These are phyloP conservation scores for Olivierus martensii DNA, from an alignment of 1,140 invertebrate genomes.

Conservation along the genomic window DNA sequence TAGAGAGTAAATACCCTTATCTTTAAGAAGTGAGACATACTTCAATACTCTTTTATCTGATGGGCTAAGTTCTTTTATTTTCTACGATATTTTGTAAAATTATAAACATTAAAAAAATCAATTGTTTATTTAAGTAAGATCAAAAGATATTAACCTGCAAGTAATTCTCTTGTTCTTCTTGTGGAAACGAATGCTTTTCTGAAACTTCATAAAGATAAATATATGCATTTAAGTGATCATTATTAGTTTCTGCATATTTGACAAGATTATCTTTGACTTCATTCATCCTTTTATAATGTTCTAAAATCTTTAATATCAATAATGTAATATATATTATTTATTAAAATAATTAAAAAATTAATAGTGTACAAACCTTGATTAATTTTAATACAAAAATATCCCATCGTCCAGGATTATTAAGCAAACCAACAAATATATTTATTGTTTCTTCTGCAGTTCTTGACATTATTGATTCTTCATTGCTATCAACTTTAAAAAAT, in stretches of 20 bases:
- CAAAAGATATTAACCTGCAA: conserved; percentile 3
- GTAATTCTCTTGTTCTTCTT: background rate
- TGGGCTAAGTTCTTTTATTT: background rate
- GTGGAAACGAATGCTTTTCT: background rate
- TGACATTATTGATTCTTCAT: too few relatives aligned
- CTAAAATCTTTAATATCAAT: conserved; percentile 4
- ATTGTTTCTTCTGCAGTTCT: background rate
- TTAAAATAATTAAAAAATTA: background rate
- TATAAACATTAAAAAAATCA: background rate
- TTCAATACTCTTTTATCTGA: conserved; percentile 7
- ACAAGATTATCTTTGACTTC: background rate
- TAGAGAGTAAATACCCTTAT: background rate
- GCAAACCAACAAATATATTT: background rate
- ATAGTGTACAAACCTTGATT: background rate
- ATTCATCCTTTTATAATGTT: background rate
- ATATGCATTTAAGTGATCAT: conserved; percentile 5
- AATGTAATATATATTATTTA: background rate
- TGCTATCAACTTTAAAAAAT: too few relatives aligned
- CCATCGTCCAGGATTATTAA: conserved; percentile 5
- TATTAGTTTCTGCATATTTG: conserved; percentile 5
- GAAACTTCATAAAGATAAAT: conserved; percentile 5
- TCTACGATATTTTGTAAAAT: background rate
- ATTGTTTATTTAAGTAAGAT: background rate
- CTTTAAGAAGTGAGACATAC: background rate
- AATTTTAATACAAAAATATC: conserved; percentile 13